Evolutionary conservation across 1,140 invertebrate genomes (phyloP), one percentile per base, ranked within the genome.

Genomic region (Leptinotarsa texana): DNA sequence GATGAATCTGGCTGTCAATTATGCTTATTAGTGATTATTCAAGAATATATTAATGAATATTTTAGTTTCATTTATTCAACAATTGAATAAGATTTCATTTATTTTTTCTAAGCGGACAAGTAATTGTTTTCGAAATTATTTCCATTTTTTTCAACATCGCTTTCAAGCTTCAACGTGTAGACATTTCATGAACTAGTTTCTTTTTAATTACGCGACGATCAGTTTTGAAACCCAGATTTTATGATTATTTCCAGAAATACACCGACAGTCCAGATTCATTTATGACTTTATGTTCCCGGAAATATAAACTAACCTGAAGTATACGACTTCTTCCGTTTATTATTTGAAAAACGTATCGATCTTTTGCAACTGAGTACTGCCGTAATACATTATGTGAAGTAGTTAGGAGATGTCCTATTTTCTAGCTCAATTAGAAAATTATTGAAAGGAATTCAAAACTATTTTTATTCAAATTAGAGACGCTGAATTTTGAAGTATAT

Each of bases 251-350:
- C 42, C 48, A 21, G 33, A 69, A 69, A 69, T 48, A 69, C 18
- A 69, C 21, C 68, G 13, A 17, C 42, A 69, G 3, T 15, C n/a
- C 15, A 69, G 48, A 47, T 48, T 69, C 48, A 48, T 69, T 48
- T 69, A 51, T 11, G 68, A 69, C 8, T 69, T 69, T 69, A 48
- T 48, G 33, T 15, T 69, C 42, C 68, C 68, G 68, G 68, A 69
- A 69, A 69, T 48, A 48, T 69, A 69, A 69, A 49, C 42, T n/a
- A 42, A 48, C 15, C 33, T 17, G 68, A 57, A 65, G 63, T 65
- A 65, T 24, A 65, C 63, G 27, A 33, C 27, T 65, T 65, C 21
- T 65, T 24, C 27, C 21, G 63, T 65, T 65, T 65, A 65, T 27
- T 65, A 65, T 65, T 65, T 22, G 63, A 65, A 33, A 65, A 6